Evolutionary conservation across 2,888 invertebrate species (phyloP).

Genomic region (Tiliacea aurago): DNA sequence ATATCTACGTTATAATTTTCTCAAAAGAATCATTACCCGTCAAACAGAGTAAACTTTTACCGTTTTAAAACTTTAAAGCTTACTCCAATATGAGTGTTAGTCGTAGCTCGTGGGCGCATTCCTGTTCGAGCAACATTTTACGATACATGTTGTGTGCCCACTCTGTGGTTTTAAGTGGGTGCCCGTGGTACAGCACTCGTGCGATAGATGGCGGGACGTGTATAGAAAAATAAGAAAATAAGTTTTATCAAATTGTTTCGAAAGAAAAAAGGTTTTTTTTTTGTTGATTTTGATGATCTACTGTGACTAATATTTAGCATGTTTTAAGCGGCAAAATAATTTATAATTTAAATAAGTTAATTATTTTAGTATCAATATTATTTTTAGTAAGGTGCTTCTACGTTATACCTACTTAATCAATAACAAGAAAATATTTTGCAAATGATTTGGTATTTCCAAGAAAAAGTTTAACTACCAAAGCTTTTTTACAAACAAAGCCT

Average conservation of each 20-base stretch:
- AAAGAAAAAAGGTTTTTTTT: neutral
- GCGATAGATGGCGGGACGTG: conserved; percentile 72
- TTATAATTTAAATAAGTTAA: neutral
- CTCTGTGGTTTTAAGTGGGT: conserved; percentile 55
- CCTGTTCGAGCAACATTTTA: conserved; percentile 39
- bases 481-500: conserved; percentile 11
- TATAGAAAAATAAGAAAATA: conserved; percentile 24
- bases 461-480: neutral
- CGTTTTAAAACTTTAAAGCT: conserved; percentile 33
- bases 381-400: neutral
- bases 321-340: neutral
- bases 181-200: conserved; percentile 62
- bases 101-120: conserved; percentile 39
- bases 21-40: neutral
- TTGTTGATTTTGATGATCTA: no score
- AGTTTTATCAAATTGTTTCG: neutral
- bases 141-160: conserved; percentile 51
- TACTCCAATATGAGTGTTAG: conserved; percentile 34
- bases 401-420: neutral
- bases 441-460: neutral
- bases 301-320: neutral
- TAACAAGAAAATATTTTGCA: neutral
- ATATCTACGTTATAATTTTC: no score
- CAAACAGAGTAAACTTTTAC: conserved; percentile 12
- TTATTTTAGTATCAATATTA: neutral